These are phyloP conservation scores for Oscarella lobularis DNA, from an alignment of 37 sponge, comb jelly and placozoan genomes.

Conservation along the genomic window DNA sequence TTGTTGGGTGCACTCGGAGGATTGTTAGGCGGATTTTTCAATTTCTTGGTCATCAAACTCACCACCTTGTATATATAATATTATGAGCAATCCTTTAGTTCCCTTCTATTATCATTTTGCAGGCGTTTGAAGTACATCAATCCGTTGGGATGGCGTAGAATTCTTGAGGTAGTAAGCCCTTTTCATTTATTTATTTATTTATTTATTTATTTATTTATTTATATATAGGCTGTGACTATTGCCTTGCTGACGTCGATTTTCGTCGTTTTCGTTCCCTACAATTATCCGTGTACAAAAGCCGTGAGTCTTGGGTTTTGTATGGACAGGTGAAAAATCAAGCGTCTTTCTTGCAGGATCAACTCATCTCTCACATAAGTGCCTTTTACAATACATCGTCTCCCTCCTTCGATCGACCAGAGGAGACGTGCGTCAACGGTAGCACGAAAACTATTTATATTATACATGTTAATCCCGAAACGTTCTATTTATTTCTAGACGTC, in stretches of 20 bases:
- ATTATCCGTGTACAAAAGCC: neutral
- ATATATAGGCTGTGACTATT: neutral
- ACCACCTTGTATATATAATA: constrained; percentile 5
- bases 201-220: neutral
- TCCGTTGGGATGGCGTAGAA: neutral
- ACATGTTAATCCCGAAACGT: too few relatives aligned
- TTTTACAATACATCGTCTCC: too few relatives aligned
- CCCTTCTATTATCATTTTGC: too few relatives aligned
- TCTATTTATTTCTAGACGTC: neutral
- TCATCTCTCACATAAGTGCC: too few relatives aligned
- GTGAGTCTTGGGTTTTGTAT: neutral
- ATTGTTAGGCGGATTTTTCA: constrained; percentile 6
- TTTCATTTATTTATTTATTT: too few relatives aligned
- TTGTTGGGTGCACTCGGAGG: constrained; percentile 1
- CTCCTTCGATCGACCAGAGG: too few relatives aligned
- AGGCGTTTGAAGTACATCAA: constrained; percentile 5
- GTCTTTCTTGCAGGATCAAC: too few relatives aligned
- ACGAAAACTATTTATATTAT: neutral
- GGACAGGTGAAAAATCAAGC: too few relatives aligned
- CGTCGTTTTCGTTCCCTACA: constrained; percentile 1
- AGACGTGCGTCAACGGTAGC: neutral
- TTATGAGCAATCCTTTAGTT: too few relatives aligned
- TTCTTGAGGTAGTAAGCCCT: neutral
- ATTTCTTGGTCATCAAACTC: neutral
- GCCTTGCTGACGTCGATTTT: neutral